phyloP scores from a whole-genome alignment of 2,113 vertebrate species.

The Tiliqua scincoides region DNA sequence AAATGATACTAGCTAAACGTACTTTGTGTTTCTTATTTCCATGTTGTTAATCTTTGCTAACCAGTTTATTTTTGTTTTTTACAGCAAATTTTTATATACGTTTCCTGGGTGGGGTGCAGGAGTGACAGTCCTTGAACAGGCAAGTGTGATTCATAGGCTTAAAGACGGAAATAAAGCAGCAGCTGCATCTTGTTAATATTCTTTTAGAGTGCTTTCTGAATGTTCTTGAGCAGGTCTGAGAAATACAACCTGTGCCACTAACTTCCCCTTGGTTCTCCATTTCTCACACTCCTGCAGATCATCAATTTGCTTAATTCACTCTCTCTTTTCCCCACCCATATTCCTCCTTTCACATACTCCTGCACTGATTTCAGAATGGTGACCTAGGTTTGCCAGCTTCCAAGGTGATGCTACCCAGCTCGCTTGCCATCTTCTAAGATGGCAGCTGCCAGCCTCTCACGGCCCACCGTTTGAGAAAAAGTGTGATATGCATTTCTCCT shows the following conservation, averaged over 20 bases:
- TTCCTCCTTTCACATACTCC: too few relatives aligned
- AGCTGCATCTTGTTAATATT: not conserved
- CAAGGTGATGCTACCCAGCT: too few relatives aligned
- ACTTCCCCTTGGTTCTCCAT: not conserved
- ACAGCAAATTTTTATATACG: slow-evolving; percentile 89
- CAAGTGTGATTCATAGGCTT: slow-evolving; percentile 63
- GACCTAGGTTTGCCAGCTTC: too few relatives aligned
- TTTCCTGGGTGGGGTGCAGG: slow-evolving; percentile 89
- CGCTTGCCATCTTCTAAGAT: too few relatives aligned
- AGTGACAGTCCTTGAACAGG: slow-evolving; percentile 88
- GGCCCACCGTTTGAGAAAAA: too few relatives aligned
- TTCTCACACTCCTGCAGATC: too few relatives aligned
- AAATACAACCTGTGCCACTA: not conserved
- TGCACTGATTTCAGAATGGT: too few relatives aligned
- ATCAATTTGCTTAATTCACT: too few relatives aligned
- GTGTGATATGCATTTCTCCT: too few relatives aligned
- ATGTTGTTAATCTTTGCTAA: not conserved
- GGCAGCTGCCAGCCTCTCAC: too few relatives aligned
- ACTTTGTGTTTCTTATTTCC: not conserved
- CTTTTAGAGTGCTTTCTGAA: not conserved
- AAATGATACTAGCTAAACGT: not conserved
- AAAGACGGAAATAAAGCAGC: not conserved
- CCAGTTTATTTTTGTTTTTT: slow-evolving; percentile 43
- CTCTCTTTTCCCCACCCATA: too few relatives aligned
- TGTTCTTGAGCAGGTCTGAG: not conserved